Conservation (phyloP, 2,888 invertebrate species). For the Mythimna loreyi region DNA sequence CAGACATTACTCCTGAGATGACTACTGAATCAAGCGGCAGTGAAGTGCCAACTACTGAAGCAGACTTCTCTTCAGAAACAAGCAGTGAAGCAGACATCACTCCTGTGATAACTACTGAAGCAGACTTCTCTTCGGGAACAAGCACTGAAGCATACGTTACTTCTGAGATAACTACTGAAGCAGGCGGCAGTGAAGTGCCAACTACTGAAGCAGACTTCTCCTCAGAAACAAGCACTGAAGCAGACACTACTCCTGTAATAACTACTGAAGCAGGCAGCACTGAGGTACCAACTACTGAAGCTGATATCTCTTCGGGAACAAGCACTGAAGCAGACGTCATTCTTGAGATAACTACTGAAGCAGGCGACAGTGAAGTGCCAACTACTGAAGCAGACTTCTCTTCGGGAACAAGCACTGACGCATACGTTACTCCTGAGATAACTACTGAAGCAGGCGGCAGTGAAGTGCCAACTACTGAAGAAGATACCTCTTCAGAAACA, state of each 20-base stretch:
- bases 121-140: too few relatives aligned
- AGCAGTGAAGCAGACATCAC: background rate
- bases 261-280: background rate
- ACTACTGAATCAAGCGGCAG: background rate
- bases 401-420: background rate
- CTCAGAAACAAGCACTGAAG: background rate
- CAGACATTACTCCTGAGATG: too few relatives aligned
- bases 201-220: background rate
- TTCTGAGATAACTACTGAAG: background rate
- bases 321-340: background rate
- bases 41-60: background rate
- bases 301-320: background rate
- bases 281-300: background rate
- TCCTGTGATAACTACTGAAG: background rate
- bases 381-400: background rate
- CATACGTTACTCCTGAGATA: accelerated
- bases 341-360: too few relatives aligned
- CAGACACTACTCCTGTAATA: too few relatives aligned
- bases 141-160: background rate
- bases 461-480: background rate
- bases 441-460: background rate
- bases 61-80: background rate
- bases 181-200: accelerated
- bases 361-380: too few relatives aligned
- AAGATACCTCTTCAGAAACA: too few relatives aligned